These are phyloP conservation scores for Aspidoscelis tigris DNA, from an alignment of 2,113 vertebrate species.

Conservation along the genomic window DNA sequence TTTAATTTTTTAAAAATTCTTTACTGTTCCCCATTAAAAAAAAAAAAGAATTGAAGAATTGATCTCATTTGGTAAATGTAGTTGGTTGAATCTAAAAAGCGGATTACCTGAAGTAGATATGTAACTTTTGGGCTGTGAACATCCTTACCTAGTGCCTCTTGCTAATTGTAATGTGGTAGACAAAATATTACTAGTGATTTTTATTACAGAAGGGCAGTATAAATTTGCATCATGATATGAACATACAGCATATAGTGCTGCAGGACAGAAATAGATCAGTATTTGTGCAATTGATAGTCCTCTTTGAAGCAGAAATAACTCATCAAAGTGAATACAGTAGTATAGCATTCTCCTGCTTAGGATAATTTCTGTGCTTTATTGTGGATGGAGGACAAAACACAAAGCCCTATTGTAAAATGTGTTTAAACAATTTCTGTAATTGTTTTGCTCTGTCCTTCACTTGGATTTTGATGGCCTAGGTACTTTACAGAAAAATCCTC, in stretches of 20 bases:
- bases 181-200: too few relatives aligned
- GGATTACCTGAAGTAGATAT: too few relatives aligned
- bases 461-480: background rate
- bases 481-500: background rate
- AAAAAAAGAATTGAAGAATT: too few relatives aligned
- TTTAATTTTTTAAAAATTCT: too few relatives aligned
- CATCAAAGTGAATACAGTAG: constrained; percentile 24
- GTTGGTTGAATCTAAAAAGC: too few relatives aligned
- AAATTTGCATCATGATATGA: too few relatives aligned
- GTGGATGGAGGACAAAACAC: background rate
- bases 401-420: background rate
- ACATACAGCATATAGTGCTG: rapidly evolving
- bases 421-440: background rate
- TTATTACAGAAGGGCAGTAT: too few relatives aligned
- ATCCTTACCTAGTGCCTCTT: too few relatives aligned
- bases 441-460: background rate
- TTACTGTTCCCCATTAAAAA: too few relatives aligned
- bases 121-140: too few relatives aligned
- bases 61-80: too few relatives aligned
- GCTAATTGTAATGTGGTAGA: too few relatives aligned
- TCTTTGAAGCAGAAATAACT: constrained; percentile 12
- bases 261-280: background rate
- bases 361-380: constrained; percentile 26
- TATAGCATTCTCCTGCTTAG: constrained; percentile 6
- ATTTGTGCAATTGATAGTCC: background rate